Base-by-base conservation (phyloP, 2,888 invertebrate genomes). In the Emmelina monodactyla region DNA sequence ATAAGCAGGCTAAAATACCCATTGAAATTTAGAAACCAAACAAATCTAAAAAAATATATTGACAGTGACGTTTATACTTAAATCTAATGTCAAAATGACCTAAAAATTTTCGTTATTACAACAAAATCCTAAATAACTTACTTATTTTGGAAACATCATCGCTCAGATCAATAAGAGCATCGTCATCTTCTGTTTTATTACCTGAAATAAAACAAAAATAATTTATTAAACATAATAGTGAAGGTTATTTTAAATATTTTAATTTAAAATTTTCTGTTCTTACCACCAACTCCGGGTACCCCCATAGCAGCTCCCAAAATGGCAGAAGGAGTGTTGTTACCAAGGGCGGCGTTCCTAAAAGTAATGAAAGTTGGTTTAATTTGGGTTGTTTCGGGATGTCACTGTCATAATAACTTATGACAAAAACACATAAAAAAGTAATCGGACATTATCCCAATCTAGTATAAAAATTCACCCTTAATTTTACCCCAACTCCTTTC, bases 81-180 rank as follows among this genome's bases (percentile, higher is more conserved):
- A n/a, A 6, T 19, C 19, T 19, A 9, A 19, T 19, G 19, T 19
- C 9, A 19, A 6, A 19, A 19, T 9, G 5, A 19, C 19, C 5
- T 19, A 6, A 19, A 6, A 6, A 6, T 19, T 6, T 9, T 19
- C 19, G 5, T 6, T 9, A 9, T 19, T 9, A 19, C 5, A 19
- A 19, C 5, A 19, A 19, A 19, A 19, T 19, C 5, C 5, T 19
- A 19, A 19, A 19, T 9, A 6, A 69, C 71, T 75, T 50, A 78
- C 79, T 63, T 22, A 70, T 53, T 54, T 67, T 69, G 35, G 67
- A 59, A 40, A 80, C 67, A 38, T 87, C 88, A 41, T 89, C 89
- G 31, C 87, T 88, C 46, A 92, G 84, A 65, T 92, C 91, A 47
- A 92, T 92, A 29, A 92, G 72, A 10, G 90, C 87, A 44, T 88